phyloP scores from a whole-genome alignment of 2,113 vertebrate species.

The Channa argus region DNA sequence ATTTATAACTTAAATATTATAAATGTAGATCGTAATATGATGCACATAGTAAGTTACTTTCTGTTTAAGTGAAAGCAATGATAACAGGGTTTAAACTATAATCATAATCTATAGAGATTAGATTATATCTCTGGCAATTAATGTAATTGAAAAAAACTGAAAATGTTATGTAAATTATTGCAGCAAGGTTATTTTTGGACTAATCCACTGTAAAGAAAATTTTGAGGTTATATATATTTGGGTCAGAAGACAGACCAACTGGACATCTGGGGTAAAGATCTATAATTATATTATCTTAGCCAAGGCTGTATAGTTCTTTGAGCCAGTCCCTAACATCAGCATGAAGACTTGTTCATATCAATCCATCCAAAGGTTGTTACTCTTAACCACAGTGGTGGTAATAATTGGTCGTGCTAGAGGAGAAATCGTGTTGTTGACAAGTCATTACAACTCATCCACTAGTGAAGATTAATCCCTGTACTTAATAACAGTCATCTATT shows the following conservation, averaged over 20 bases:
- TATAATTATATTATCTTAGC: not conserved
- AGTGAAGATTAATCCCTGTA: not conserved
- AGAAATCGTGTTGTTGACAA: too few species aligned
- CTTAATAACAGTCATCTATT: not conserved
- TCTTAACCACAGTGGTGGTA: too few species aligned
- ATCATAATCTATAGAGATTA: not conserved
- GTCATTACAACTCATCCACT: not conserved
- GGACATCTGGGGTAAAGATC: not conserved
- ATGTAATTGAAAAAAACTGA: too few species aligned
- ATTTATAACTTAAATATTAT: conserved; percentile 8
- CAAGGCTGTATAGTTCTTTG: not conserved
- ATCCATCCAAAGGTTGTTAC: not conserved
- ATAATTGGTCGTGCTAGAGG: not conserved
- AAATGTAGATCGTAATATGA: conserved; percentile 50
- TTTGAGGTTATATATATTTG: not conserved
- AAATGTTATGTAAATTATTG: too few species aligned
- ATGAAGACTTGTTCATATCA: not conserved
- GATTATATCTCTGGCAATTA: too few species aligned
- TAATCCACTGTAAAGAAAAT: not conserved
- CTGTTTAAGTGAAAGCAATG: conserved; percentile 42
- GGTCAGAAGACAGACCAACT: not conserved
- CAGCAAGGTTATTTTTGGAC: not conserved
- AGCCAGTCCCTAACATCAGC: not conserved
- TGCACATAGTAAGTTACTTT: conserved; percentile 39
- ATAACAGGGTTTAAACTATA: conserved; percentile 4